Percentiles rank a stretch among this genome's conserved stretches.
phyloP scores from a whole-genome alignment of 2,113 vertebrate species.

The Crypturellus undulatus region DNA sequence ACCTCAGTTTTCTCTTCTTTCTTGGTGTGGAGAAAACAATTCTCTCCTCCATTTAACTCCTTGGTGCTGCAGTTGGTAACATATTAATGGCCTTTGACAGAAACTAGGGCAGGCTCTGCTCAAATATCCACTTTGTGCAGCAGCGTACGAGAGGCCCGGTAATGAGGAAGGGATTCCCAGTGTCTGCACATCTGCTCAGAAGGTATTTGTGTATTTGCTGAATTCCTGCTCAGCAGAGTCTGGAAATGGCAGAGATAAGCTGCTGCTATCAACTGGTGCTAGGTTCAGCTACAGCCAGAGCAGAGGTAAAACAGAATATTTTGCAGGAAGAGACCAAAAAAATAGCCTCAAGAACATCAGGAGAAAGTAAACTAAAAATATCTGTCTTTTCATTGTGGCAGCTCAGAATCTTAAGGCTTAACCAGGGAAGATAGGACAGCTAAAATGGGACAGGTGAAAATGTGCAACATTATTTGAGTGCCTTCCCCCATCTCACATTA shows the following conservation, averaged over 20 bases:
- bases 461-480: not conserved
- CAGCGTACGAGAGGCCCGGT: not conserved
- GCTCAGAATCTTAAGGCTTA: not conserved
- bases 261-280: not conserved
- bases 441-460: not conserved
- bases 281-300: not conserved
- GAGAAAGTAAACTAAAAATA: not conserved
- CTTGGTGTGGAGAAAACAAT: not conserved
- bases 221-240: not conserved
- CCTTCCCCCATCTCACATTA: not conserved
- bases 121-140: not conserved
- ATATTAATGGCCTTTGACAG: not conserved
- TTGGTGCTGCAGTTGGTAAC: not conserved
- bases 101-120: not conserved
- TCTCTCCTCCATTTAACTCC: not conserved
- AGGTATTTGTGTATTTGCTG: not conserved
- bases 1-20: not conserved
- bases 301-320: not conserved
- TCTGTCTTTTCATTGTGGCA: not conserved
- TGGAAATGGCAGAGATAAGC: constrained; percentile 1
- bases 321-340: not conserved
- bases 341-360: not conserved
- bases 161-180: not conserved
- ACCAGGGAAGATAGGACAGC: not conserved
- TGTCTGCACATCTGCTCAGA: not conserved